These are phyloP conservation scores for Synergus gifuensis DNA, from an alignment of 2,888 invertebrate species.

Conservation along the genomic window DNA sequence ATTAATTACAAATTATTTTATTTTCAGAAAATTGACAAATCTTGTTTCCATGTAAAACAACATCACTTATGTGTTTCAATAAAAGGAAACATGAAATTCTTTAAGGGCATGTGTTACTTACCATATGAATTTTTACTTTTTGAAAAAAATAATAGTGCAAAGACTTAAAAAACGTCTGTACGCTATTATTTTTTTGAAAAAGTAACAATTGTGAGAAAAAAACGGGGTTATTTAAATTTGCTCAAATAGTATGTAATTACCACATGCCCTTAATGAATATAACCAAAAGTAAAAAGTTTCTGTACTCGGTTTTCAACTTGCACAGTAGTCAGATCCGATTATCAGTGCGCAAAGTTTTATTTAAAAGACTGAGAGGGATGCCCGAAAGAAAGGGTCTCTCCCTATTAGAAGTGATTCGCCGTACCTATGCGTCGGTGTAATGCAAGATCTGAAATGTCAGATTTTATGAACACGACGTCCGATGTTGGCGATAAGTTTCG, in stretches of 20 bases:
- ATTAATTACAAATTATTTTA: background rate
- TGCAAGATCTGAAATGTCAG: background rate
- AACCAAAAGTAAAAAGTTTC: background rate
- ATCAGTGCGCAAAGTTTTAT: background rate
- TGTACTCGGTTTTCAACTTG: background rate
- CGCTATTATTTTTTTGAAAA: too few relatives aligned
- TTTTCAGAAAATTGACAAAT: background rate
- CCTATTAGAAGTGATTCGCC: slow-evolving; percentile 1
- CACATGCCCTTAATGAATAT: background rate
- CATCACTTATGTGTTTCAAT: background rate
- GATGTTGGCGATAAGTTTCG: slow-evolving; percentile 13
- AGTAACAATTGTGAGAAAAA: too few relatives aligned
- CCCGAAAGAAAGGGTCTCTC: background rate
- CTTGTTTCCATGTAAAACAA: background rate
- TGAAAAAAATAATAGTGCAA: too few relatives aligned
- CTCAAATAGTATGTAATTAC: too few relatives aligned
- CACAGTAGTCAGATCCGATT: background rate
- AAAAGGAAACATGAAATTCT: background rate
- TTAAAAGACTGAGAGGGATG: slow-evolving; percentile 16
- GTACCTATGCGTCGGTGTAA: slow-evolving; percentile 3
- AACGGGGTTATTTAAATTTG: too few relatives aligned
- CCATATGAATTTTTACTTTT: too few relatives aligned
- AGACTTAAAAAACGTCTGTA: too few relatives aligned
- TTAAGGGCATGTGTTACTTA: too few relatives aligned
- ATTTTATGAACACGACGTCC: background rate